These are phyloP conservation scores for Nemoura dubitans DNA, from an alignment of 2,888 invertebrate species.

Conservation along the genomic window DNA sequence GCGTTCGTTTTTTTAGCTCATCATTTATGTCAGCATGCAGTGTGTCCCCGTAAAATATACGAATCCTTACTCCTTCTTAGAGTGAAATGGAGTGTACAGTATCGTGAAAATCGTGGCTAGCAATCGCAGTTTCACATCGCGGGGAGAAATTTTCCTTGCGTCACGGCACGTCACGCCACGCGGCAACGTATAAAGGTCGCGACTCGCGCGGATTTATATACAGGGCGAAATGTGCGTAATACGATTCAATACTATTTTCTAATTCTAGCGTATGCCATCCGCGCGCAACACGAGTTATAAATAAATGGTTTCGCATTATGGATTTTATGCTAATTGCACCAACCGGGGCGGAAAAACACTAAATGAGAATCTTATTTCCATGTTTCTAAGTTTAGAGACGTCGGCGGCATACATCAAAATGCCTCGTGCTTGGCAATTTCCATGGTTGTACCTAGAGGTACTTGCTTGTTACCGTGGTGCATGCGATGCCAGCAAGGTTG, in stretches of 20 bases:
- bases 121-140: neutral
- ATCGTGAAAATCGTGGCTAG: neutral
- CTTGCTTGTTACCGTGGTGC: neutral
- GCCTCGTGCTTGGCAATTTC: neutral
- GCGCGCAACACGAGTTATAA: neutral
- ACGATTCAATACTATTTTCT: neutral
- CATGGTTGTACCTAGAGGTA: neutral
- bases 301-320: slow-evolving; percentile 8
- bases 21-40: too few species aligned
- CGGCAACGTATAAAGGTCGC: neutral
- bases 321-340: slow-evolving; percentile 9
- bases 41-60: too few species aligned
- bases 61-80: too few species aligned
- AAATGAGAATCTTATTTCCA: slow-evolving; percentile 3
- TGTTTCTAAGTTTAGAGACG: slow-evolving; percentile 13
- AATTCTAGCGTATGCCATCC: neutral
- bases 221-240: slow-evolving; percentile 9
- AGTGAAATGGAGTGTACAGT: too few species aligned
- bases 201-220: neutral
- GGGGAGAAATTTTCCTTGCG: slow-evolving; percentile 1
- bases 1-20: too few species aligned
- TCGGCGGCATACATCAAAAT: neutral
- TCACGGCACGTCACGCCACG: neutral
- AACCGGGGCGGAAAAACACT: neutral
- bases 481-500: neutral